These are phyloP conservation scores for Cynoglossus semilaevis DNA, from an alignment of 2,113 vertebrate genomes.

Conservation along the genomic window DNA sequence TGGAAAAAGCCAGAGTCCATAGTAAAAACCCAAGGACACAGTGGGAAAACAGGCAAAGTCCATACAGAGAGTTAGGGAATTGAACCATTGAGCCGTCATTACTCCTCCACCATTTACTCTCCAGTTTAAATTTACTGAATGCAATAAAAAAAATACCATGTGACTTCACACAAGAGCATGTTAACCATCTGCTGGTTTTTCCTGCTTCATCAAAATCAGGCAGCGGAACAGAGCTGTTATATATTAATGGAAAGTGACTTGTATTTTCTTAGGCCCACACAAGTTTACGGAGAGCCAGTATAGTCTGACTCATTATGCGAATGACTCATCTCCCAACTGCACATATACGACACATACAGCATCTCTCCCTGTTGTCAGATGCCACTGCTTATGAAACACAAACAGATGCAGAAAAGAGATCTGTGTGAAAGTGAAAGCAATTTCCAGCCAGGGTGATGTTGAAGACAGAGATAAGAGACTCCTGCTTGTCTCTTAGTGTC, in stretches of 20 bases:
- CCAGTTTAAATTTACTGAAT: too few relatives aligned
- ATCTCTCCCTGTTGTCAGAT: slow-evolving; percentile 18
- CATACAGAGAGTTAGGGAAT: too few relatives aligned
- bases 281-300: slow-evolving; percentile 37
- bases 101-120: too few relatives aligned
- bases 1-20: too few relatives aligned
- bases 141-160: too few relatives aligned
- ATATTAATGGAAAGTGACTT: slow-evolving; percentile 6
- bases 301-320: slow-evolving; percentile 53
- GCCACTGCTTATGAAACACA: slow-evolving; percentile 33
- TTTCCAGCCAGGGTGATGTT: slow-evolving; percentile 32
- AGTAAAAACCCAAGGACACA: too few relatives aligned
- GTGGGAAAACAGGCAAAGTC: too few relatives aligned
- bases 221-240: slow-evolving; percentile 16
- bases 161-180: background rate
- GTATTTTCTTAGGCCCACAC: slow-evolving; percentile 8
- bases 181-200: slow-evolving; percentile 15
- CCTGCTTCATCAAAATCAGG: slow-evolving; percentile 7
- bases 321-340: slow-evolving; percentile 59
- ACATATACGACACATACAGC: background rate
- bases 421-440: slow-evolving; percentile 28
- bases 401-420: slow-evolving; percentile 38
- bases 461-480: slow-evolving; percentile 9
- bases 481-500: slow-evolving; percentile 35
- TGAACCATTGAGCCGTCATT: too few relatives aligned